Conservation (phyloP, 2,888 invertebrate genomes). For the Patella ulyssiponensis region DNA sequence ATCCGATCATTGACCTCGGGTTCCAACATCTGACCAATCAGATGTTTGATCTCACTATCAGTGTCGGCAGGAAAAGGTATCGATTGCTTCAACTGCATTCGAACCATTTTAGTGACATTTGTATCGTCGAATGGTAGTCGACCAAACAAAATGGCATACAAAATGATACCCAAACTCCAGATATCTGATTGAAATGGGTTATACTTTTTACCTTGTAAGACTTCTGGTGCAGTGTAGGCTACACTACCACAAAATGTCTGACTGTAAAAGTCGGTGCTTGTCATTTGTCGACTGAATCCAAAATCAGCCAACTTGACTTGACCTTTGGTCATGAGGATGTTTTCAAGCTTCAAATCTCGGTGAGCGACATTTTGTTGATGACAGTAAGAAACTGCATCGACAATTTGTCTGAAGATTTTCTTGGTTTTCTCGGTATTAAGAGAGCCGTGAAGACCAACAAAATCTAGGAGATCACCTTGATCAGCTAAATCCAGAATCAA, state of each 20-base stretch:
- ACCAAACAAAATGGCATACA: neutral
- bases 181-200: conserved; percentile 4
- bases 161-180: neutral
- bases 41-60: neutral
- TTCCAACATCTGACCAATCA: neutral
- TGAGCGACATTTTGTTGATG: conserved; percentile 9
- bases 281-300: conserved; percentile 11
- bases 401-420: conserved; percentile 12
- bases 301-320: conserved; percentile 10
- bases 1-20: conserved; percentile 1
- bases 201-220: conserved; percentile 6
- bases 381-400: conserved; percentile 4
- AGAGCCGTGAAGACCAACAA: conserved; percentile 10
- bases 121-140: conserved; percentile 10
- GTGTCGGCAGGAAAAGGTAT: neutral
- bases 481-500: conserved; percentile 7
- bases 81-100: conserved; percentile 1
- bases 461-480: conserved; percentile 6
- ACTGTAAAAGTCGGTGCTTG: conserved; percentile 1
- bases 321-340: neutral
- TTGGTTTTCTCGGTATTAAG: conserved; percentile 7
- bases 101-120: conserved; percentile 7
- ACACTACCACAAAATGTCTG: conserved; percentile 11
- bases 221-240: conserved; percentile 8
- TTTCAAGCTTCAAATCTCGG: conserved; percentile 13